These are phyloP conservation scores for Gymnarchus niloticus DNA, from an alignment of 2,113 vertebrate species.

Conservation along the genomic window DNA sequence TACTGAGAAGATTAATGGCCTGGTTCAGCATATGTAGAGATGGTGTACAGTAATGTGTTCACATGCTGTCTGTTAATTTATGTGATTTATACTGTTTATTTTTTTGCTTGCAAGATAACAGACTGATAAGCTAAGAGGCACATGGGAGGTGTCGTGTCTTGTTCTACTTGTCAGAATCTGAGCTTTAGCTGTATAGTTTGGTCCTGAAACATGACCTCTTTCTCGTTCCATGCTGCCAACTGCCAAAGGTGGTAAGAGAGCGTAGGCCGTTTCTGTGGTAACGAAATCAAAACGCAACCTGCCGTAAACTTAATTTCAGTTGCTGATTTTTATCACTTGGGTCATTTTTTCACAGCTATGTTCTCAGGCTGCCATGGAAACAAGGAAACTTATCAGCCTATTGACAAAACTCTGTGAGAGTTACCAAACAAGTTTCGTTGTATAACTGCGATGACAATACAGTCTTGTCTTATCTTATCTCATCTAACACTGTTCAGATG, in stretches of 20 bases:
- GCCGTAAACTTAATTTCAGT: slow-evolving; percentile 31
- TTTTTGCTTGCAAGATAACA: neutral
- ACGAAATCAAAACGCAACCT: slow-evolving; percentile 38
- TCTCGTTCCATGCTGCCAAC: slow-evolving; percentile 72
- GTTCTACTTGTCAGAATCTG: neutral
- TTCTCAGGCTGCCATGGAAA: slow-evolving; percentile 53
- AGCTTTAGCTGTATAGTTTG: neutral
- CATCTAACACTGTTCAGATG: too few species aligned
- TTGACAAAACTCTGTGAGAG: neutral
- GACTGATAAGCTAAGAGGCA: neutral
- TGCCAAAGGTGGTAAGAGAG: slow-evolving; percentile 72
- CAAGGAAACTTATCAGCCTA: slow-evolving; percentile 25
- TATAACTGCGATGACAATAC: too few species aligned
- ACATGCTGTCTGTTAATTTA: neutral
- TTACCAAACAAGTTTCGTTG: too few species aligned
- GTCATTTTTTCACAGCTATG: slow-evolving; percentile 40
- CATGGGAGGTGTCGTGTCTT: neutral
- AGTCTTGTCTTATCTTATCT: too few species aligned
- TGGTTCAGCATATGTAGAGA: neutral
- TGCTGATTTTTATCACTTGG: slow-evolving; percentile 22
- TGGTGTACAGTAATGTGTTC: neutral
- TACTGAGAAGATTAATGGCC: neutral
- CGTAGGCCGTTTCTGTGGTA: slow-evolving; percentile 57
- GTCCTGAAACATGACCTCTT: slow-evolving; percentile 63
- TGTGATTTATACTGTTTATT: neutral